These are phyloP conservation scores for Diceros bicornis DNA, from an alignment of 2,797 vertebrate species.

Conservation along the genomic window DNA sequence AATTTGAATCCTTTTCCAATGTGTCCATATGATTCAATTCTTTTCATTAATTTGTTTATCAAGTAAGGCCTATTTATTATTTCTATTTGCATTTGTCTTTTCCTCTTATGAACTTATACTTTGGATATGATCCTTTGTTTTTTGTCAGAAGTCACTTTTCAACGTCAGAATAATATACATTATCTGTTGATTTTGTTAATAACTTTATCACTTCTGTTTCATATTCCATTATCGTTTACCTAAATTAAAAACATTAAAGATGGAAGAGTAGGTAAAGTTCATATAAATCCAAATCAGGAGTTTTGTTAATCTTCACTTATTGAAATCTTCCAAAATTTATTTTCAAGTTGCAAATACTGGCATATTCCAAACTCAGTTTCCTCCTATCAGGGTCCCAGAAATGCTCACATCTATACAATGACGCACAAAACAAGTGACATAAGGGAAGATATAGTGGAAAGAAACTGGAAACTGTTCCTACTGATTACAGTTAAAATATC, in stretches of 20 bases:
- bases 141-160: constrained; percentile 20
- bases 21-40: not conserved
- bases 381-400: not conserved
- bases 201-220: not conserved
- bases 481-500: not conserved
- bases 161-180: not conserved
- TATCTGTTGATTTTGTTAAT: not conserved
- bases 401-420: not conserved
- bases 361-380: not conserved
- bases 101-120: constrained; percentile 15
- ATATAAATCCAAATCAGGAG: not conserved
- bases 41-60: constrained; percentile 36
- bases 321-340: not conserved
- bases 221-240: not conserved
- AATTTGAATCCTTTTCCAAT: not conserved
- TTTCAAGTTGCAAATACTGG: not conserved
- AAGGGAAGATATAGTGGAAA: not conserved
- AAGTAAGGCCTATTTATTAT: not conserved
- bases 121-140: not conserved
- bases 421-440: not conserved
- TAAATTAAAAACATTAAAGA: not conserved
- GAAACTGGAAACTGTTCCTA: not conserved
- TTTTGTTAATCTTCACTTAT: not conserved
- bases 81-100: constrained; percentile 33
- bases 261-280: not conserved